Conservation (phyloP, 2,888 invertebrate species). For the Thelaira solivaga region DNA sequence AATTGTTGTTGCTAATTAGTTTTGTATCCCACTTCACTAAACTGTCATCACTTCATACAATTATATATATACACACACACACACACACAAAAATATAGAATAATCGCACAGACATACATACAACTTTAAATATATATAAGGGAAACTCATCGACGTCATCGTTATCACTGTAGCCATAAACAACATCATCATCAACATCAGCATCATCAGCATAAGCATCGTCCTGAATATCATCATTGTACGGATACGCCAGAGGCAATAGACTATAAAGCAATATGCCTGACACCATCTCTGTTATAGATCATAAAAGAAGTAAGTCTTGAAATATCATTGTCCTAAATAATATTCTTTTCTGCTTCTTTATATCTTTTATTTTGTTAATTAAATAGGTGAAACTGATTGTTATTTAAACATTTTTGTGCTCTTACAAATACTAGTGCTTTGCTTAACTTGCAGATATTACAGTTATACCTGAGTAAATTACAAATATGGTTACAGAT, state of each 20-base stretch:
- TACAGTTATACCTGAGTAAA: no score
- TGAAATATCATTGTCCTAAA: conserved; percentile 19
- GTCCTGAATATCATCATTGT: conserved; percentile 35
- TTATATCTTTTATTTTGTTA: neutral
- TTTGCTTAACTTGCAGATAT: no score
- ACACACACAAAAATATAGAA: neutral
- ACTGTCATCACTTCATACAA: conserved; percentile 5
- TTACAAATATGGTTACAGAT: no score
- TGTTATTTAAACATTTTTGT: neutral
- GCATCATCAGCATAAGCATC: conserved; percentile 8
- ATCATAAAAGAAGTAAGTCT: conserved; percentile 60
- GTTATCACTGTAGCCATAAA: conserved; percentile 12
- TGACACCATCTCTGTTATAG: conserved; percentile 61
- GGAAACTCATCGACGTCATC: conserved; percentile 37
- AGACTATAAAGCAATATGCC: conserved; percentile 57
- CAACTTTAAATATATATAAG: neutral
- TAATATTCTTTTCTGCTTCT: neutral
- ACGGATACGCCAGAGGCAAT: conserved; percentile 44
- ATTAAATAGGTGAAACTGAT: neutral
- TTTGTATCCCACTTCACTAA: neutral
- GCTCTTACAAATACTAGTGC: no score
- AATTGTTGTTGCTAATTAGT: conserved; percentile 52
- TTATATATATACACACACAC: neutral
- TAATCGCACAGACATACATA: neutral
- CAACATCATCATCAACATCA: conserved; percentile 8